These are phyloP conservation scores for Leptarthrus brevirostris DNA, from an alignment of 2,888 invertebrate species.

Conservation along the genomic window DNA sequence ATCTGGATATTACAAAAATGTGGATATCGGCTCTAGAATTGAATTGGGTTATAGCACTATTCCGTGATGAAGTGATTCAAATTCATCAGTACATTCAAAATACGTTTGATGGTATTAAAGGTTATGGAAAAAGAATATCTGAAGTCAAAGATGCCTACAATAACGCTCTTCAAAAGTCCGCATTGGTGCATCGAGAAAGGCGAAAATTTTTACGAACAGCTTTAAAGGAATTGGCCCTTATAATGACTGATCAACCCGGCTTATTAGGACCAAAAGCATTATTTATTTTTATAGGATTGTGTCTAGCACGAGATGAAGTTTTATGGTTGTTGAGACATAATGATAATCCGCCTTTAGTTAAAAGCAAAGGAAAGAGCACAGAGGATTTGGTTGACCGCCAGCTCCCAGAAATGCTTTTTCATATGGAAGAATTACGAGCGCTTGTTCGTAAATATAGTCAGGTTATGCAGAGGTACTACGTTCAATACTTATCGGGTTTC, in stretches of 20 bases:
- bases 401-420: conserved; percentile 95
- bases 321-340: conserved; percentile 96
- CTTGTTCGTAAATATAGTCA: conserved; percentile 95
- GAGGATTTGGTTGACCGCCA: conserved; percentile 96
- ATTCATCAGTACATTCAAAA: conserved; percentile 93
- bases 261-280: conserved; percentile 96
- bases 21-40: conserved; percentile 94
- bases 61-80: conserved; percentile 96
- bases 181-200: conserved; percentile 92
- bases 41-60: conserved; percentile 93
- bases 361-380: conserved; percentile 86
- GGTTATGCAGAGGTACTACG: conserved; percentile 97
- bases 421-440: conserved; percentile 96
- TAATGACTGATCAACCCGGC: conserved; percentile 98
- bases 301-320: conserved; percentile 96
- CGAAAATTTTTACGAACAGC: conserved; percentile 96
- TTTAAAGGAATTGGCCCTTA: conserved; percentile 91
- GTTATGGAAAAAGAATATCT: conserved; percentile 89
- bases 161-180: conserved; percentile 90
- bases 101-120: conserved; percentile 95
- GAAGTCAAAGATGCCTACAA: conserved; percentile 97
- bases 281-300: conserved; percentile 95
- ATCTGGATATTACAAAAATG: conserved; percentile 84
- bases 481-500: conserved; percentile 95
- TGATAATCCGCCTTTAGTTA: conserved; percentile 91